These are phyloP conservation scores for Cinclus cinclus DNA, from an alignment of 2,113 vertebrate species.

Conservation along the genomic window DNA sequence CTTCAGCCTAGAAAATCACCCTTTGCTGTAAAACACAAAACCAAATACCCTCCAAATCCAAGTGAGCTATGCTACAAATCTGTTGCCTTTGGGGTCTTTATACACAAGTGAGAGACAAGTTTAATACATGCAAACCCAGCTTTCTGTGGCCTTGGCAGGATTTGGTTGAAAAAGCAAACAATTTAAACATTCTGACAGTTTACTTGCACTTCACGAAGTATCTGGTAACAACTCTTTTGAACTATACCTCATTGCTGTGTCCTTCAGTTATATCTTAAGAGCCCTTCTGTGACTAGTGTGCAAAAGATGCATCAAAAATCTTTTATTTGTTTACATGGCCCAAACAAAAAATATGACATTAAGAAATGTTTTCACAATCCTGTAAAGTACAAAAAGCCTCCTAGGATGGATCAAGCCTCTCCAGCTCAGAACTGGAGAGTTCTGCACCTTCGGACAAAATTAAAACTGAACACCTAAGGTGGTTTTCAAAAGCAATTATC, in stretches of 20 bases:
- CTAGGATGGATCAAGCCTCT: not conserved
- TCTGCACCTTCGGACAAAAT: not conserved
- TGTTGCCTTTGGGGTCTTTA: not conserved
- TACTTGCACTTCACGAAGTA: not conserved
- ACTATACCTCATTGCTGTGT: not conserved
- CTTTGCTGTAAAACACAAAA: not conserved
- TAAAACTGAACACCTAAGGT: not conserved
- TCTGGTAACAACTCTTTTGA: not conserved
- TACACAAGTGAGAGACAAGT: not conserved
- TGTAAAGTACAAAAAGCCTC: not conserved
- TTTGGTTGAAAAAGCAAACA: not conserved
- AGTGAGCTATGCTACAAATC: not conserved
- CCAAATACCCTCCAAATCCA: not conserved
- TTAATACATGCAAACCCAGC: not conserved
- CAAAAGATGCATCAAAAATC: not conserved
- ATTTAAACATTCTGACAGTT: not conserved
- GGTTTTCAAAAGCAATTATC: conserved; percentile 37
- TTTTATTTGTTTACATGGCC: not conserved
- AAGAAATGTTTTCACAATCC: not conserved
- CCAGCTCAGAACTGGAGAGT: not conserved
- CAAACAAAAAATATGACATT: not conserved
- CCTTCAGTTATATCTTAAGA: not conserved
- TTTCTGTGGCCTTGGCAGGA: not conserved
- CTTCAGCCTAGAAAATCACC: not conserved
- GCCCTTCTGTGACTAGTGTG: not conserved